Evolutionary conservation across 1,140 invertebrate species (phyloP), one percentile per base, ranked within the genome.

Genomic region (Sminthurides bifidus): DNA sequence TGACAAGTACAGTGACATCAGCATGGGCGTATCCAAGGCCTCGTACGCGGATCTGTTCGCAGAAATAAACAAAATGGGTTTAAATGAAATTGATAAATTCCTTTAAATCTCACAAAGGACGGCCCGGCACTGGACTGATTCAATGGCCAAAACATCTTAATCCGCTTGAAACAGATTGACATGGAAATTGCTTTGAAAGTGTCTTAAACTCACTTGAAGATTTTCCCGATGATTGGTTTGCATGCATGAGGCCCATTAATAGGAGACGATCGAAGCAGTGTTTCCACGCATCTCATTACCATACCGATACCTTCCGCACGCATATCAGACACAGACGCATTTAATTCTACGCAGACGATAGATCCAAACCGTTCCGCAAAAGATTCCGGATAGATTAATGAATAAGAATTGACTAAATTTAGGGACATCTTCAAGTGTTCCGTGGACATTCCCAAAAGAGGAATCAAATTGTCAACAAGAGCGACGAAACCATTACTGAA

Each of bases 1-100:
- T 38, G 79, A 83, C 17, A 93, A 68, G 68, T 85, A 83, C 67
- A 87, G 79, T 0, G 83, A 79, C 67, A 87, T 78, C 0, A 87
- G 74, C 69, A 84, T 79, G 4, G 81, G 79, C 52, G 80, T 78
- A 21, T 83, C 81, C 65, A 85, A 76, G 24, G 74, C 76, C 51
- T 78, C 74, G 59, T 80, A 77, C 1, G 85, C 75, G 64, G 72
- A 74, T 58, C 80, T 56, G 65, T 56, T 29, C 23, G n/a, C n/a
- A n/a, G 46, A 54, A 43, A 45, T 14, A 62, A 62, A 50, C 29
- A 45, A 24, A 14, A 8, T 27, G 14, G 14, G 48, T n/a, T n/a
- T n/a, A n/a, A n/a, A n/a, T n/a, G n/a, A n/a, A n/a, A n/a, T n/a
- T n/a, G n/a, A n/a, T n/a, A n/a, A n/a, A n/a, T n/a, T n/a, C n/a